Percentiles rank a stretch among this genome's conserved stretches.
phyloP scores from a whole-genome alignment of 2,888 invertebrate species.

The Drosophila ezoana region DNA sequence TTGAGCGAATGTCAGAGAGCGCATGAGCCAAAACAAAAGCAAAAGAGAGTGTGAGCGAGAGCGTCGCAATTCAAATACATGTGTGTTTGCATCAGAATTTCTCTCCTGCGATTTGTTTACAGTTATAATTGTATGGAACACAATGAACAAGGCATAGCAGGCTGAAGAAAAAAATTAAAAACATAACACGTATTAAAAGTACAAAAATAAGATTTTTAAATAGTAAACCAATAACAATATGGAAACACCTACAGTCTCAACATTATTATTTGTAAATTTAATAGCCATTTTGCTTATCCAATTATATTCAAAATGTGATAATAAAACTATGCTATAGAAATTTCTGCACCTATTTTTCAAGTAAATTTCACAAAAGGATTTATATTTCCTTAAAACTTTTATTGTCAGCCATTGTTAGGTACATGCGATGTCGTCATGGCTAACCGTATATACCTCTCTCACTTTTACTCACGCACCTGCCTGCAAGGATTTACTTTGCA shows the following conservation, averaged over 20 bases:
- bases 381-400: not conserved
- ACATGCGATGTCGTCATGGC: not conserved
- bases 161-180: not conserved
- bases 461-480: constrained; percentile 23
- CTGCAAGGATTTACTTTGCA: constrained; percentile 39
- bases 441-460: not conserved
- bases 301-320: too few species aligned
- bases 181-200: not conserved
- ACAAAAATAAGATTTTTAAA: not conserved
- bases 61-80: constrained; percentile 15
- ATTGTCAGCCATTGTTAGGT: not conserved
- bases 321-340: not conserved
- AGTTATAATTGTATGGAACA: constrained; percentile 44
- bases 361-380: not conserved
- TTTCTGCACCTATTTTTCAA: not conserved
- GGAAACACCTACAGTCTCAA: too few species aligned
- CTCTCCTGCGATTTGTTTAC: constrained; percentile 71
- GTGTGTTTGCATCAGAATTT: constrained; percentile 58
- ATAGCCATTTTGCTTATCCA: not conserved
- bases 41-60: constrained; percentile 9
- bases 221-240: not conserved
- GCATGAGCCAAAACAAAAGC: constrained; percentile 40
- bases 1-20: constrained; percentile 32
- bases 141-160: not conserved
- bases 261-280: not conserved